These are phyloP conservation scores for Drosophila virilis DNA, from an alignment of 1,140 invertebrate genomes.

Conservation along the genomic window DNA sequence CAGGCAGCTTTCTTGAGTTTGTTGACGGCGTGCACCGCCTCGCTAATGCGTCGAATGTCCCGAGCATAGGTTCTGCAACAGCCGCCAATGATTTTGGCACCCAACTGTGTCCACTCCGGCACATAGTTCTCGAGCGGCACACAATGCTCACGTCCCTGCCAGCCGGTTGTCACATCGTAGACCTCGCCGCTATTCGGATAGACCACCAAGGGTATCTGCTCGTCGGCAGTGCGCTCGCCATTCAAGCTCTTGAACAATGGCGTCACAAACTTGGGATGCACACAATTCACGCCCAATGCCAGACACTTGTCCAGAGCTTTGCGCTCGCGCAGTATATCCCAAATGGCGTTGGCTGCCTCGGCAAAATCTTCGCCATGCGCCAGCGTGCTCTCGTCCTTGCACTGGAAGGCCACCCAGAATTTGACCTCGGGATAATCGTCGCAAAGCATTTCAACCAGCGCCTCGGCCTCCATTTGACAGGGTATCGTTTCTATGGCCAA, in stretches of 20 bases:
- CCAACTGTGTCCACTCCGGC: constrained; percentile 88
- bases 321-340: constrained; percentile 87
- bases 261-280: constrained; percentile 87
- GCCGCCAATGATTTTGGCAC: constrained; percentile 90
- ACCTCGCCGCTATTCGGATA: constrained; percentile 91
- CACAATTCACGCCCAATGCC: constrained; percentile 95
- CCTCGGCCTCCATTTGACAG: constrained; percentile 92
- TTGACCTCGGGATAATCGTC: constrained; percentile 90
- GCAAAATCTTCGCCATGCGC: constrained; percentile 91
- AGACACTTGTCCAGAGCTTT: constrained; percentile 88
- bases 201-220: constrained; percentile 86
- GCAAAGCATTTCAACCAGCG: constrained; percentile 90
- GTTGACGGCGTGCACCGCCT: constrained; percentile 76
- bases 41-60: constrained; percentile 86
- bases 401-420: constrained; percentile 89
- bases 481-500: constrained; percentile 96
- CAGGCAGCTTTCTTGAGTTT: constrained; percentile 61
- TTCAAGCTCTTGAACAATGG: constrained; percentile 86
- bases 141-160: constrained; percentile 86
- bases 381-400: constrained; percentile 87
- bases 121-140: constrained; percentile 87
- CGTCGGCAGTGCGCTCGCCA: constrained; percentile 52
- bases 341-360: constrained; percentile 83
- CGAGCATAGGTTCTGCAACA: constrained; percentile 90
- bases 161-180: constrained; percentile 86